Evolutionary conservation across 1,140 invertebrate species (phyloP).

Genomic region (Drosophila rufa): DNA sequence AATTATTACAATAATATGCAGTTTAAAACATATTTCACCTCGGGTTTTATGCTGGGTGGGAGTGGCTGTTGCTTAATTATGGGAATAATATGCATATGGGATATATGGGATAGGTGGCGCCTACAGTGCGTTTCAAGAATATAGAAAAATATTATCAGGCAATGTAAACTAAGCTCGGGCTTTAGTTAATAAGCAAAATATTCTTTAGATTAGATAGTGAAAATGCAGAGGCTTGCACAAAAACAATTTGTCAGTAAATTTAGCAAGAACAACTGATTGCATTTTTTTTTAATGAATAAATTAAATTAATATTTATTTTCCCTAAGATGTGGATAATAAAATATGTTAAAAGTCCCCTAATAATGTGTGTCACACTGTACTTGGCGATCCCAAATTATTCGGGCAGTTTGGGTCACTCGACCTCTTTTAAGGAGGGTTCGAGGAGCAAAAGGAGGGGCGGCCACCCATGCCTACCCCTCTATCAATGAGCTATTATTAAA

Average conservation of each 20-base stretch:
- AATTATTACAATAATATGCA: slow-evolving; percentile 57
- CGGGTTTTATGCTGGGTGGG: slow-evolving; percentile 39
- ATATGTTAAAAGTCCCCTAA: background rate
- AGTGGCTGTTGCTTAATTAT: slow-evolving; percentile 62
- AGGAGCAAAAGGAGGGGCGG: background rate
- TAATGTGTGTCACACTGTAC: background rate
- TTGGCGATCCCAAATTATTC: background rate
- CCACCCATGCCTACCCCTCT: slow-evolving; percentile 3
- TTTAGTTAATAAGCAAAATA: background rate
- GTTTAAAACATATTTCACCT: slow-evolving; percentile 57
- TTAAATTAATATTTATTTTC: background rate
- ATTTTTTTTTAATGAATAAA: background rate
- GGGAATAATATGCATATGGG: slow-evolving; percentile 63
- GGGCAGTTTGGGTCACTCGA: slow-evolving; percentile 33
- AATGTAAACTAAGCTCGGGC: background rate
- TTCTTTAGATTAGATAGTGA: background rate
- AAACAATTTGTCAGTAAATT: background rate
- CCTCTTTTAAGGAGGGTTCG: slow-evolving; percentile 12
- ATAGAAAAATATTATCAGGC: background rate
- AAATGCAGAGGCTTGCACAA: background rate
- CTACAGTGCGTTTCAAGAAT: background rate
- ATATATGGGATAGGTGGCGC: slow-evolving; percentile 15
- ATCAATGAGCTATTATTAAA: slow-evolving; percentile 54
- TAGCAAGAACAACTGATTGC: too few relatives aligned
- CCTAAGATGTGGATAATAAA: background rate